phyloP scores from a whole-genome alignment of 2,113 vertebrate genomes.

The Pandion haliaetus region DNA sequence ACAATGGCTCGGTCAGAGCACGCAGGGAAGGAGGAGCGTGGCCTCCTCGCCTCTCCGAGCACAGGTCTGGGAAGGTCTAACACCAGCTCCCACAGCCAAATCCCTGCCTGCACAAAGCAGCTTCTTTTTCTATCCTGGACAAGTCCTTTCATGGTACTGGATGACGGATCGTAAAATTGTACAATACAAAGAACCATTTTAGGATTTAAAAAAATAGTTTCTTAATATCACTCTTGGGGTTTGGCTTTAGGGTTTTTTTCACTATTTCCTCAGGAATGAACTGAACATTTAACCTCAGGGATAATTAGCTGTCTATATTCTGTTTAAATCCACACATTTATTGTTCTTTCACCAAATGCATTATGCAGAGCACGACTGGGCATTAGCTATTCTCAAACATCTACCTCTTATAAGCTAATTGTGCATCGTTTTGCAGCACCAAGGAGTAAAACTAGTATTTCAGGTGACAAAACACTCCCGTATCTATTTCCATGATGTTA shows the following conservation, averaged over 20 bases:
- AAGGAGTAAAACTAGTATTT: neutral
- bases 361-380: neutral
- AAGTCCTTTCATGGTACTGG: neutral
- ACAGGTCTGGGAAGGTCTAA: neutral
- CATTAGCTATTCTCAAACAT: neutral
- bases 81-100: neutral
- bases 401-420: neutral
- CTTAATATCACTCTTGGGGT: neutral
- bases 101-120: neutral
- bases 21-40: neutral
- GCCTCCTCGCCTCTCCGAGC: neutral
- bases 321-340: neutral
- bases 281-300: neutral
- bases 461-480: neutral
- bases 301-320: slow-evolving; percentile 28
- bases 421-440: neutral
- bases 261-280: neutral
- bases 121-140: neutral
- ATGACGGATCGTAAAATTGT: neutral
- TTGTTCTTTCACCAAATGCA: neutral
- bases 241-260: neutral
- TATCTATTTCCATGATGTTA: neutral
- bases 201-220: neutral
- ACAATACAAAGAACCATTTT: neutral
- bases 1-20: neutral